A percentile compares a stretch with the other conserved stretches of the same genome.
Conservation (phyloP, 2,797 vertebrate species). For the Semotilus atromaculatus region DNA sequence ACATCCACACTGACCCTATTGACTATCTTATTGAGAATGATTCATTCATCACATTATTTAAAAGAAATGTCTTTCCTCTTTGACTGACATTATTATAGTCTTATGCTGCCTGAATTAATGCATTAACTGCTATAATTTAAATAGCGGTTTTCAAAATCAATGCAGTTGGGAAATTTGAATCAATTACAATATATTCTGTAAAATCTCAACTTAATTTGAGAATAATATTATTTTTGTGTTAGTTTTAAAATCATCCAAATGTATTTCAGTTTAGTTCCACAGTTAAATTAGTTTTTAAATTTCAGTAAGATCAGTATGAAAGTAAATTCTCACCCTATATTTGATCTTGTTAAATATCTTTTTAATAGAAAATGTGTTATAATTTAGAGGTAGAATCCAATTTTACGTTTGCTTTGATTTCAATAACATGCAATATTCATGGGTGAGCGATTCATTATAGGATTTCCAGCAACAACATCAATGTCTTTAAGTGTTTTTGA, state of each 20-base stretch:
- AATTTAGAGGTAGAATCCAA: neutral
- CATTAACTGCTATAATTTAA: neutral
- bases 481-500: slow-evolving; percentile 26
- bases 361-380: neutral
- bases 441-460: neutral
- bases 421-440: neutral
- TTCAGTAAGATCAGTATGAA: neutral
- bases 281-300: neutral
- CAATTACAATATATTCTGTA: neutral
- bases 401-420: neutral
- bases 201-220: neutral
- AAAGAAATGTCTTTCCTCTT: neutral
- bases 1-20: neutral
- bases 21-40: neutral
- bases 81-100: neutral
- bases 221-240: neutral
- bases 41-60: slow-evolving; percentile 1
- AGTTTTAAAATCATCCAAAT: neutral
- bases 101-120: neutral
- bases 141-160: neutral
- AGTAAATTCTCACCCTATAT: neutral
- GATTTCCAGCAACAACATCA: slow-evolving; percentile 2
- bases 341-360: neutral
- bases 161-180: neutral
- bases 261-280: neutral